Conservation (phyloP, 1,140 invertebrate species). For the Cepaea nemoralis region DNA sequence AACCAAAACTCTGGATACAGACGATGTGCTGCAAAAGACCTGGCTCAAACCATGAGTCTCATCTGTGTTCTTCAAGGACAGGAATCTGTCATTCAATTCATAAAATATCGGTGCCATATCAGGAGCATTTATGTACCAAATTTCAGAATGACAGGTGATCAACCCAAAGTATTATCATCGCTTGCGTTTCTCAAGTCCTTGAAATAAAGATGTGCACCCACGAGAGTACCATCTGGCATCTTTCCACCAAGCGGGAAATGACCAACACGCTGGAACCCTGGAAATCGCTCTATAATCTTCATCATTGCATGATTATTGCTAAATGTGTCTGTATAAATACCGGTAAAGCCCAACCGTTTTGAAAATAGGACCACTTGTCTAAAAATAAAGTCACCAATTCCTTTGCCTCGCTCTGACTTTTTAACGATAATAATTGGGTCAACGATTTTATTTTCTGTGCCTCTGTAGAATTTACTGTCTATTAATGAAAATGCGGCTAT, state of each 20-base stretch:
- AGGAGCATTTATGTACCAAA: too few relatives aligned
- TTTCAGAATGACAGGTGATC: too few relatives aligned
- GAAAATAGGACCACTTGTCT: constrained; percentile 46
- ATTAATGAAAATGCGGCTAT: constrained; percentile 53
- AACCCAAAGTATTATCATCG: too few relatives aligned
- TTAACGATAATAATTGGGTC: constrained; percentile 56
- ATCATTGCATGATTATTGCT: constrained; percentile 52
- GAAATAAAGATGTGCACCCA: constrained; percentile 52
- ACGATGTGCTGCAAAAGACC: too few relatives aligned
- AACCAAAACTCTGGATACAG: too few relatives aligned
- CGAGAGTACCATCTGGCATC: constrained; percentile 45
- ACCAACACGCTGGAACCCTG: constrained; percentile 52
- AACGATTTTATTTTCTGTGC: constrained; percentile 36
- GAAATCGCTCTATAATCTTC: constrained; percentile 53
- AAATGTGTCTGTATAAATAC: constrained; percentile 57
- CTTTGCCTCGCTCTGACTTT: constrained; percentile 45
- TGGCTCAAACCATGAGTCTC: too few relatives aligned
- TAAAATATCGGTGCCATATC: too few relatives aligned
- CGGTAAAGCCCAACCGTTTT: constrained; percentile 50
- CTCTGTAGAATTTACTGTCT: constrained; percentile 55
- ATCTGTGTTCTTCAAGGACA: too few relatives aligned
- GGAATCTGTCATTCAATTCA: too few relatives aligned
- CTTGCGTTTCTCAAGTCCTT: constrained; percentile 41
- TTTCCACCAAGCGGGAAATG: constrained; percentile 52
- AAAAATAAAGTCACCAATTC: constrained; percentile 54